Evolutionary conservation across 2,113 vertebrate species (phyloP).

Genomic region (Sorex fumeus): DNA sequence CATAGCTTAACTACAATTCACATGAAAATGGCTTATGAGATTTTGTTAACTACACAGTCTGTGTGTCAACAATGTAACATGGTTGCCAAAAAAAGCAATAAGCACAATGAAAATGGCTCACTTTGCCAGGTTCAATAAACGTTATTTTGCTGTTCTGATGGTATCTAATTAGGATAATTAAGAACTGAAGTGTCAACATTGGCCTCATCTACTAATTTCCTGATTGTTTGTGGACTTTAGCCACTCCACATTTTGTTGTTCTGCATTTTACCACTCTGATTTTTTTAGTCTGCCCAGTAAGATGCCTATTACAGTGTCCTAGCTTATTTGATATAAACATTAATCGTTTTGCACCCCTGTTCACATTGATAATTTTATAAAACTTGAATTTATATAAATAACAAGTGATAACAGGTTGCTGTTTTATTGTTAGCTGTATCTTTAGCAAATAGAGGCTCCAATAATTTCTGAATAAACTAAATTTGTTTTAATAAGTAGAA

Average conservation of each 20-base stretch:
- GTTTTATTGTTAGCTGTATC: neutral
- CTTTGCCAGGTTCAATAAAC: conserved; percentile 83
- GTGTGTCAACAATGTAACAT: conserved; percentile 71
- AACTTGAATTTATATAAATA: neutral
- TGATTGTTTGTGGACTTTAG: conserved; percentile 75
- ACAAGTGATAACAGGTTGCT: neutral
- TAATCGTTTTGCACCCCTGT: neutral
- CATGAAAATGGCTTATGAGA: conserved; percentile 77
- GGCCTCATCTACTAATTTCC: conserved; percentile 78
- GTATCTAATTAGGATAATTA: conserved; percentile 84
- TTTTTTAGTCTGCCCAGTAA: conserved; percentile 15
- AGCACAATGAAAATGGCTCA: conserved; percentile 76
- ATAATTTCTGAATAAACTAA: conserved; percentile 29
- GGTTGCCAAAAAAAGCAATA: conserved; percentile 82
- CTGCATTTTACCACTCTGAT: neutral
- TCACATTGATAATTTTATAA: neutral
- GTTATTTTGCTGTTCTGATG: conserved; percentile 83
- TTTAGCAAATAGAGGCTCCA: neutral
- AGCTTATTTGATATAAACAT: neutral
- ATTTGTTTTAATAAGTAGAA: conserved; percentile 3
- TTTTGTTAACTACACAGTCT: conserved; percentile 66
- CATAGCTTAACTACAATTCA: conserved; percentile 60
- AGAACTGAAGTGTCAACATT: conserved; percentile 83
- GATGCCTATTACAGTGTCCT: neutral
- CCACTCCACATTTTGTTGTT: conserved; percentile 58